Evolutionary conservation across 2,888 invertebrate genomes (phyloP), one percentile per base, ranked within the genome.

Genomic region (Cotesia congregata): DNA sequence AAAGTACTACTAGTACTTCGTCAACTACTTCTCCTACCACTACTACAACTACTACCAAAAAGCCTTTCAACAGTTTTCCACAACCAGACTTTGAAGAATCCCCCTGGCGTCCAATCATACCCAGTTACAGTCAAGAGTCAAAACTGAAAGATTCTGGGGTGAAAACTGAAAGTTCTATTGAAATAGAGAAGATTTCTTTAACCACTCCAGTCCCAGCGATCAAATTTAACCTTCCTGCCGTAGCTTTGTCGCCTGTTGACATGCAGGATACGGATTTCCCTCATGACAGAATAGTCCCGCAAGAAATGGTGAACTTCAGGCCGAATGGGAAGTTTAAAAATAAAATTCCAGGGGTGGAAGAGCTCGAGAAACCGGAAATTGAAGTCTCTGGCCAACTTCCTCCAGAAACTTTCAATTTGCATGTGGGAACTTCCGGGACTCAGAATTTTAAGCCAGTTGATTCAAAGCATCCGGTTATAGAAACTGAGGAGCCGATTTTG

Each of bases 41-140:
- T 61, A 65, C 60, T 20, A n/a, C 73, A 4, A 72, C 75, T 59
- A 74, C 67, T 12, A 40, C 59, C 2, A 50, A 50, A 12, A 50
- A 50, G 7, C 68, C 80, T 1, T 85, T 83, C 72, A 84, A 83
- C 30, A 87, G 86, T 15, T 88, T 88, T 71, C 84, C 79, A 1
- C 85, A 88, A 15, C 88, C 89, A 0, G 84, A 87, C 39, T 84
- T 87, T n/a, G 89, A 89, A 70, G 88, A 85, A 0, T 89, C 89
- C 1, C 88, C 89, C 0, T 89, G 89, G 89, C 85, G 82, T 39
- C 89, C 89, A 0, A 89, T 89, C 7, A 82, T 89, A 39, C 89
- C 89, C 3, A 80, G 84, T 0, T 87, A 85, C 67, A 85, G 87
- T 40, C 81, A 86, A 0, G 86, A 87, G 39, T 50, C 62, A 65